These are phyloP conservation scores for Enteromius treurensis DNA, from an alignment of 2,797 vertebrate genomes.

Conservation along the genomic window DNA sequence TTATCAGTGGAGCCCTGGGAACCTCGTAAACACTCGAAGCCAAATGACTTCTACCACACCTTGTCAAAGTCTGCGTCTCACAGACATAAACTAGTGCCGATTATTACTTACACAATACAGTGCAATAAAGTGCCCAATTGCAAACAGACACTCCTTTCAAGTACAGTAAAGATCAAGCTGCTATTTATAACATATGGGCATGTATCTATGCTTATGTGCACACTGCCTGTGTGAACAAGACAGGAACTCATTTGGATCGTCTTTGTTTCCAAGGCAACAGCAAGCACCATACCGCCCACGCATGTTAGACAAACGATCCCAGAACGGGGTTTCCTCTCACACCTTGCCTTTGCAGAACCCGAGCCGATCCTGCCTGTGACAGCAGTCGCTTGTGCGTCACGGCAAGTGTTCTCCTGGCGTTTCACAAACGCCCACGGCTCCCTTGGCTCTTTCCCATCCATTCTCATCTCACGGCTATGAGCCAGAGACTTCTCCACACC, in stretches of 20 bases:
- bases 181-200: not conserved
- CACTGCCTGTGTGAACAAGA: slow-evolving; percentile 40
- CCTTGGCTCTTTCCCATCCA: not conserved
- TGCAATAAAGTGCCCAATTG: not conserved
- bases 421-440: slow-evolving; percentile 51
- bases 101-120: not conserved
- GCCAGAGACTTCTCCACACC: slow-evolving; percentile 20
- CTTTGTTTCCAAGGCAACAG: slow-evolving; percentile 52
- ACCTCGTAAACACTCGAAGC: not conserved
- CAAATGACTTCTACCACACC: slow-evolving; percentile 15
- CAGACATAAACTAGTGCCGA: not conserved
- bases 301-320: slow-evolving; percentile 36
- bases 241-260: slow-evolving; percentile 21
- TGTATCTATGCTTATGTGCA: not conserved
- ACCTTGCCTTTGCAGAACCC: slow-evolving; percentile 13
- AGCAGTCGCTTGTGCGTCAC: slow-evolving; percentile 37
- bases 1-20: not conserved
- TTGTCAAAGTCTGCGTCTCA: slow-evolving; percentile 31
- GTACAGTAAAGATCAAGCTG: slow-evolving; percentile 15
- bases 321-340: slow-evolving; percentile 54
- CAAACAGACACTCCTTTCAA: slow-evolving; percentile 40
- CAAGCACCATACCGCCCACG: slow-evolving; percentile 24
- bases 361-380: not conserved
- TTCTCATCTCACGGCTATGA: not conserved
- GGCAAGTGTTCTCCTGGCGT: slow-evolving; percentile 47